These are phyloP conservation scores for Watsonalla cultraria DNA, from an alignment of 2,888 invertebrate species.

Conservation along the genomic window DNA sequence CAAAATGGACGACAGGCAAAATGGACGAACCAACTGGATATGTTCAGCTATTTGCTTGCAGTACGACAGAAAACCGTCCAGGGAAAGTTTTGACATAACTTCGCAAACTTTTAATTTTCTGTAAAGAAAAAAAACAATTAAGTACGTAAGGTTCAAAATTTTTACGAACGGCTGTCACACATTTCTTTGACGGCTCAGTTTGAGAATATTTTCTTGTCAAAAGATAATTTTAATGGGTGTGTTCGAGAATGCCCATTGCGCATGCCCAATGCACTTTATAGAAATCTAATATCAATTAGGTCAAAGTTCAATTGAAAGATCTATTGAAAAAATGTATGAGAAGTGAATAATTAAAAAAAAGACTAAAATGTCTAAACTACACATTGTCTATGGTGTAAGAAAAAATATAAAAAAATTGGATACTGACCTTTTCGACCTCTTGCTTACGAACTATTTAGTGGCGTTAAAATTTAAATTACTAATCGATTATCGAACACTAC, in stretches of 20 bases:
- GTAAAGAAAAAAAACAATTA: constrained; percentile 65
- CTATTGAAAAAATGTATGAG: constrained; percentile 6
- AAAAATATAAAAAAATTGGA: constrained; percentile 8
- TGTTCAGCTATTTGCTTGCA: constrained; percentile 78
- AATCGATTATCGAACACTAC: constrained; percentile 41
- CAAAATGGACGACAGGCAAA: constrained; percentile 45
- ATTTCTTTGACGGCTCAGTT: no score
- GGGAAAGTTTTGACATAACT: constrained; percentile 71
- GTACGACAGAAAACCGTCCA: constrained; percentile 78
- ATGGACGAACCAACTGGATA: constrained; percentile 74
- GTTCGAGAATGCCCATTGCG: not conserved
- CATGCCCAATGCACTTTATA: constrained; percentile 24
- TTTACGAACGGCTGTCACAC: constrained; percentile 15
- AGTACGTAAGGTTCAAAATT: constrained; percentile 24
- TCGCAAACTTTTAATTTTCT: constrained; percentile 61
- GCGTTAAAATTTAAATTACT: not conserved
- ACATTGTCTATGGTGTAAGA: constrained; percentile 8
- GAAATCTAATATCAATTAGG: constrained; percentile 30
- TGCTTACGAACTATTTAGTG: not conserved
- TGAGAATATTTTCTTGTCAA: not conserved
- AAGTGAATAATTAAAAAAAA: constrained; percentile 10
- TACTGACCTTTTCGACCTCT: constrained; percentile 27
- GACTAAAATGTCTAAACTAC: constrained; percentile 14
- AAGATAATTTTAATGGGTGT: not conserved
- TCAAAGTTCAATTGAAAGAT: constrained; percentile 18